Evolutionary conservation across 1,140 invertebrate genomes (phyloP).

Genomic region (Drosophila auraria): DNA sequence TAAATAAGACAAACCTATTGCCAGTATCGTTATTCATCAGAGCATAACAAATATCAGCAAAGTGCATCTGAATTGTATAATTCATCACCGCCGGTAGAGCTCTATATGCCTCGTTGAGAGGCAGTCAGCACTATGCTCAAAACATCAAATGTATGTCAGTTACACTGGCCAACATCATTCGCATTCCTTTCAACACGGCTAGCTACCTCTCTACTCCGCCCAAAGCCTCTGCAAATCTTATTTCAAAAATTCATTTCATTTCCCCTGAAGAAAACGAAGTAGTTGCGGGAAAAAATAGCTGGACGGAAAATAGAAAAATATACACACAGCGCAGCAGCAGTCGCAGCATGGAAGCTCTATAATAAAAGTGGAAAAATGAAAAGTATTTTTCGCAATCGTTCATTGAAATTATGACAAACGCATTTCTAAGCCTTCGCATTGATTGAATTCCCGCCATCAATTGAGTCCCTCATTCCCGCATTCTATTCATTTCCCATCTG

Average conservation of each 20-base stretch:
- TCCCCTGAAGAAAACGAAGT: conserved; percentile 43
- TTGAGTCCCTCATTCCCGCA: background rate
- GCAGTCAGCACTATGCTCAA: conserved; percentile 49
- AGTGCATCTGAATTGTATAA: background rate
- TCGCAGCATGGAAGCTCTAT: conserved; percentile 36
- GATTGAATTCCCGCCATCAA: conserved; percentile 67
- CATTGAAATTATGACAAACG: conserved; percentile 82
- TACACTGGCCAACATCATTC: conserved; percentile 65
- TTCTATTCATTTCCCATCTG: conserved; percentile 16
- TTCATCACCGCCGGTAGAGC: background rate
- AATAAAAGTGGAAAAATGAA: conserved; percentile 62
- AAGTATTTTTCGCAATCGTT: conserved; percentile 77
- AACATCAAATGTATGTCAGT: conserved; percentile 72
- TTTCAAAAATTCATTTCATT: conserved; percentile 77
- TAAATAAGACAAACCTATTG: no score
- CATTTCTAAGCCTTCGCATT: conserved; percentile 79
- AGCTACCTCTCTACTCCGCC: conserved; percentile 6
- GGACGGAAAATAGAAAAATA: conserved; percentile 19
- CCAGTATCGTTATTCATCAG: no score
- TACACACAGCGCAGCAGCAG: conserved; percentile 9
- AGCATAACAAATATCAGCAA: no score
- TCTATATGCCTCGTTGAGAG: conserved; percentile 20
- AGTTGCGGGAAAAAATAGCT: conserved; percentile 23
- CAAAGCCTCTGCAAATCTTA: conserved; percentile 59
- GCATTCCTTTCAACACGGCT: conserved; percentile 58